phyloP scores from a whole-genome alignment of 2,888 invertebrate genomes.

The Cryptocephalus moraei region DNA sequence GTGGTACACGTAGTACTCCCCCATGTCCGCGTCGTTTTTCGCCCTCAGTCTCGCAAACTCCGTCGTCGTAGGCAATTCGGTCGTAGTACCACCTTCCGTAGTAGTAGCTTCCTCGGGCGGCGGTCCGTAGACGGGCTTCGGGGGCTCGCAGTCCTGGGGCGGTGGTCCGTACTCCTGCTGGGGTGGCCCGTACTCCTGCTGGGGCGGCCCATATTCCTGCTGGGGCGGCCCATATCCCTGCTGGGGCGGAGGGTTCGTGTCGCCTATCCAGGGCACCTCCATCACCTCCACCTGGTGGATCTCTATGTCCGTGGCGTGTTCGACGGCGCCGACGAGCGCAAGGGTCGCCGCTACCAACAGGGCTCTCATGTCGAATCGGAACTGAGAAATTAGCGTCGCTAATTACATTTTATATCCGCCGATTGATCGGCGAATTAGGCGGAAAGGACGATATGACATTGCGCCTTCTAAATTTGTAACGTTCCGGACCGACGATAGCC shows the following conservation, averaged over 20 bases:
- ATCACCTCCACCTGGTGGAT: constrained; percentile 10
- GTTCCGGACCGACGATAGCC: too few relatives aligned
- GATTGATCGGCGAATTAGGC: background rate
- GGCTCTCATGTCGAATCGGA: constrained; percentile 4
- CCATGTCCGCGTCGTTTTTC: constrained; percentile 5
- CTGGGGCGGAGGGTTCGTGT: constrained; percentile 1
- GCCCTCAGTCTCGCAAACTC: constrained; percentile 8
- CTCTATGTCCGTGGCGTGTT: constrained; percentile 9
- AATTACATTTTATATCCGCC: too few relatives aligned
- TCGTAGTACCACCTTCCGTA: constrained; percentile 22
- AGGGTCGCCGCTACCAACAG: constrained; percentile 1
- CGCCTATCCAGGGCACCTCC: constrained; percentile 4
- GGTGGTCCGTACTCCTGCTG: constrained; percentile 15
- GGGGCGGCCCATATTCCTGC: constrained; percentile 28
- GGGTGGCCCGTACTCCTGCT: constrained; percentile 14
- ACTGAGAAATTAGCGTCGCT: background rate
- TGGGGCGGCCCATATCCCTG: constrained; percentile 31
- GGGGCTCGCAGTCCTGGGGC: constrained; percentile 23
- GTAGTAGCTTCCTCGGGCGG: constrained; percentile 15
- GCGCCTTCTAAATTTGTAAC: background rate
- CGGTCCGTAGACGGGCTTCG: constrained; percentile 12
- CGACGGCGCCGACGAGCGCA: constrained; percentile 2
- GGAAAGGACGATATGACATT: constrained; percentile 5
- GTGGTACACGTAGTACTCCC: constrained; percentile 51
- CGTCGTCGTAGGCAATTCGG: constrained; percentile 19